Evolutionary conservation across 2,797 vertebrate genomes (phyloP), one percentile per base, ranked within the genome.

Genomic region (Channa striata): DNA sequence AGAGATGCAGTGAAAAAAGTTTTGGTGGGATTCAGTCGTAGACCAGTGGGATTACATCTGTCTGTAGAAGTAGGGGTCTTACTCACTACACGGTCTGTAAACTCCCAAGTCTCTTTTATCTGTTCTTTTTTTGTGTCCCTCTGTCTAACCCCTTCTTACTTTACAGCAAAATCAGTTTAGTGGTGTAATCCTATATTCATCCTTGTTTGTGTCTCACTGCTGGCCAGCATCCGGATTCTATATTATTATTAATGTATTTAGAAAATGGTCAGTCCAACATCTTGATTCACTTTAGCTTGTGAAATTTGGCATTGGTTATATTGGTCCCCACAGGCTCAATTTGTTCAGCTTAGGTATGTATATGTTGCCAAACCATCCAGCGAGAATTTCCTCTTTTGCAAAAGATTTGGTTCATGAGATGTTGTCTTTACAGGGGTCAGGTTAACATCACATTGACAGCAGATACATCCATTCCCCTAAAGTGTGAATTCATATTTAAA

Each of bases 61-160:
- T 76, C 75, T 78, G 76, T 70, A 54, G 54, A 75, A 74, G 58
- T 51, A 39, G 62, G 49, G 59, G 20, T 70, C 63, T 80, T 77
- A 71, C 73, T 76, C 76, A 72, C 78, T 83, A 80, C 68, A 82
- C 61, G 74, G 65, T 83, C 80, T 78, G 74, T 54, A 67, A 68
- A 69, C 79, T 68, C 73, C 61, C 69, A 71, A 47, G 75, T 81
- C 70, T 73, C 65, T 80, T 70, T 76, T 47, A 81, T 84, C 80
- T 83, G 2, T 56, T 69, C 60, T 61, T 57, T 70, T 73, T 67
- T 52, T 58, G 13, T 58, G 13, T 72, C 47, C 36, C 37, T 68
- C 25, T 57, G 56, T 74, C 51, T 14, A 62, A 53, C 51, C 37
- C 68, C 20, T 58, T 40, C 51, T 65, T 37, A 75, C 43, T 59